Base-by-base conservation (phyloP, 1,140 invertebrate species). In the Marisa cornuarietis region DNA sequence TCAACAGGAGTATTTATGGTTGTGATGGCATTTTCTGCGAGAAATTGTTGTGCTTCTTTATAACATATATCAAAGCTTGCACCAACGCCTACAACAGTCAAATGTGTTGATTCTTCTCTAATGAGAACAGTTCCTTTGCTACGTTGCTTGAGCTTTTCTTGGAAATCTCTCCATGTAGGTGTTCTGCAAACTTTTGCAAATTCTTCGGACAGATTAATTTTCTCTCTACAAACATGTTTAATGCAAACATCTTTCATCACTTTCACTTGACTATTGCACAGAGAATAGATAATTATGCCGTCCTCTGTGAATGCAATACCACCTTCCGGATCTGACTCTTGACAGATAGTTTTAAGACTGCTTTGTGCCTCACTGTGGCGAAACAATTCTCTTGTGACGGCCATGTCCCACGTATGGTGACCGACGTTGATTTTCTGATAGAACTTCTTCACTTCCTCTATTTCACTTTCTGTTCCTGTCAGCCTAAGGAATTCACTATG, bases 51-150 rank as follows among this genome's bases (percentile, higher is more conserved):
- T 0, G 54, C 16, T 58, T 58, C 54, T 11, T 0, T 18, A 58
- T 18, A 58, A 9, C 4, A 58, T 6, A 8, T 58, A 14, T 58
- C 54, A 18, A 58, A 58, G 54, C 16, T 14, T 52, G 0, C 11
- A 26, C 63, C 51, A 11, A 77, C 65, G 24, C 76, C 68, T 14
- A 77, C 49, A 7, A 77, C n/a, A n/a, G 63, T 77, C n/a, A 77
- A 65, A 20, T 9, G 16, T 14, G 62, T 24, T 4, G 14, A 1
- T 31, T 54, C 65, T 51, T 77, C 76, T 0, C 66, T 51, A 16
- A 77, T 31, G 2, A 18, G 11, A 58, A 58, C 54, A 4, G 54
- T 58, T 58, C 54, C 54, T 18, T 18, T 11, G 16, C 16, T 58
- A 0, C 11, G 54, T 6, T 58, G 11, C 16, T 58, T 18, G 16